Evolutionary conservation across 2,113 vertebrate genomes (phyloP), one percentile per base, ranked within the genome.

Genomic region (Centropristis striata): DNA sequence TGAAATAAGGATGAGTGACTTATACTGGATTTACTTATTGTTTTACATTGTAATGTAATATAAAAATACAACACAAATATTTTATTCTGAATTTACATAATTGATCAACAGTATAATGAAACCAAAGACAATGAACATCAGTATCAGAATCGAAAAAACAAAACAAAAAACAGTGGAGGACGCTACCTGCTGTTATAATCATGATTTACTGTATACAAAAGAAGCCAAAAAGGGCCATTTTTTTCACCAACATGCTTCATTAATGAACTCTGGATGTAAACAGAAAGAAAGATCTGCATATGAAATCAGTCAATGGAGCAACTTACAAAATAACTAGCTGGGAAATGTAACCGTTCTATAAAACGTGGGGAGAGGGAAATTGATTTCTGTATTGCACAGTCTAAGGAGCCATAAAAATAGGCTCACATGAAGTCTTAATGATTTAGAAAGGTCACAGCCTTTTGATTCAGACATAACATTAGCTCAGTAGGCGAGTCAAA

Each of bases 361-460:
- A 59, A 50, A 13, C 47, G 32, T 1, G 39, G 15, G 12, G 70
- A 69, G 32, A 78, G 39, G 2, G n/a, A 37, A 36, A 66, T 63
- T 25, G 69, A 65, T 79, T 15, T 58, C 53, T 75, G 10, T 50
- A 46, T 58, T 39, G 14, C 23, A 16, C 28, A 5, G 37, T 63
- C 51, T 82, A 72, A 80, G 71, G 37, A 63, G 76, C 67, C 50
- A 80, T 80, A 78, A 80, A 83, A 81, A 81, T 32, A 50, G 57
- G 8, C 67, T 51, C 51, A 61, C 55, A 20, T 66, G 47, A 75
- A 55, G 66, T 55, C 76, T 73, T 71, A 71, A 82, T 71, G 60
- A 47, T 80, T 47, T 71, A 21, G 46, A 87, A 88, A 92, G 86
- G 83, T 83, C 71, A 71, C 25, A 57, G 68, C 77, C 85, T 83